These are phyloP conservation scores for Sclerodermus sp. DNA, from an alignment of 2,888 invertebrate genomes.

Conservation along the genomic window DNA sequence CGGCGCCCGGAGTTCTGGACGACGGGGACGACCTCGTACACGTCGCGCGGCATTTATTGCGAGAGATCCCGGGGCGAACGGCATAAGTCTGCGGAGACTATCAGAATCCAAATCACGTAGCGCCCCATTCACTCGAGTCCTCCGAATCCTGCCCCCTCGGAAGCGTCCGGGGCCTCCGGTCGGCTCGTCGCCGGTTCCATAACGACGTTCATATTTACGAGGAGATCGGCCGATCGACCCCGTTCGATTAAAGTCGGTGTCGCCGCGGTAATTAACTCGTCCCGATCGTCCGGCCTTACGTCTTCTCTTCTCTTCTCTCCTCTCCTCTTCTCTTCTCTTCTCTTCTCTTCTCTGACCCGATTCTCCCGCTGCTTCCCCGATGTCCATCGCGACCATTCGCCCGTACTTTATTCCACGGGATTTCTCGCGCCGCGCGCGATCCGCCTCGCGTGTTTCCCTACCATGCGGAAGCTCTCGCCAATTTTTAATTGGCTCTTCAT, in stretches of 20 bases:
- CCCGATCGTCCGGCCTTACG: not conserved
- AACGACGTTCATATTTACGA: slow-evolving; percentile 22
- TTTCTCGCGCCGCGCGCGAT: too few species aligned
- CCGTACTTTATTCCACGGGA: too few species aligned
- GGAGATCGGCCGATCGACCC: slow-evolving; percentile 25
- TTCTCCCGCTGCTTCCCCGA: too few species aligned
- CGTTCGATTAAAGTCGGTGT: slow-evolving; percentile 27
- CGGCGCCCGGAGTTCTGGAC: too few species aligned
- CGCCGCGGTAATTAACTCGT: slow-evolving; percentile 32
- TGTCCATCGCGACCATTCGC: too few species aligned
- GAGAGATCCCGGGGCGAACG: slow-evolving; percentile 27
- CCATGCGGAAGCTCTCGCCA: not conserved
- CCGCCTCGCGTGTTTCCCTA: slow-evolving; percentile 11
- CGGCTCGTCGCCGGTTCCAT: slow-evolving; percentile 10
- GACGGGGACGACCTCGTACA: not conserved
- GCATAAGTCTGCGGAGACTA: slow-evolving; percentile 40
- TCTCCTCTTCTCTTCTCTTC: not conserved
- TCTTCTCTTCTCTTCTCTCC: slow-evolving; percentile 3
- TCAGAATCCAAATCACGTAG: slow-evolving; percentile 45
- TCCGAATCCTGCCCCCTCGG: not conserved
- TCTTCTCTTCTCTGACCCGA: slow-evolving; percentile 2
- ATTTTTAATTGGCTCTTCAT: not conserved
- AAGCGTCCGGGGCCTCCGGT: too few species aligned
- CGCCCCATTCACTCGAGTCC: not conserved
- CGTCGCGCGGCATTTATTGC: slow-evolving; percentile 29